Evolutionary conservation across 2,113 vertebrate species (phyloP).

Genomic region (Lathamus discolor): DNA sequence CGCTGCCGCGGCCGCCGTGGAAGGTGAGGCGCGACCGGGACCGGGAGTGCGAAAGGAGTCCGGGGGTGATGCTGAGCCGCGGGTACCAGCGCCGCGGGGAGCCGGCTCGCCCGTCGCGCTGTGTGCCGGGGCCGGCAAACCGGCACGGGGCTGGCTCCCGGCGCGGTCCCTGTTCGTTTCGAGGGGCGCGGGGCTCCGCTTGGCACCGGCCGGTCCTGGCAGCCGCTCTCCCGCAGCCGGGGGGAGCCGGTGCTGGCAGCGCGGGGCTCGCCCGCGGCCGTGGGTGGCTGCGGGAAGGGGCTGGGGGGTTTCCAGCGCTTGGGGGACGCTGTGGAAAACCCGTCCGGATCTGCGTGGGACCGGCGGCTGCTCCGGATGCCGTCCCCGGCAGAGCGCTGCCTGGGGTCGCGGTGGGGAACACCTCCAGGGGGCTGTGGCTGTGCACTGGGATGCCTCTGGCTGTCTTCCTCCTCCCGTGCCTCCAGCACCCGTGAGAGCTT

Average conservation of each 20-base stretch:
- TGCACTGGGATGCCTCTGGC: not conserved
- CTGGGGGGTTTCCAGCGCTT: not conserved
- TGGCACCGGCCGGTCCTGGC: not conserved
- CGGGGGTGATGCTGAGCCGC: not conserved
- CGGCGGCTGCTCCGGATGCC: not conserved
- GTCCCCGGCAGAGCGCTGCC: not conserved
- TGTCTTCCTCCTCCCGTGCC: not conserved
- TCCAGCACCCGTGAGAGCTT: not conserved
- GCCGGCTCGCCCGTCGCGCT: not conserved
- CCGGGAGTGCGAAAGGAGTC: not conserved
- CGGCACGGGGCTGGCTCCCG: not conserved
- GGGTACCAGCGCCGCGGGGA: not conserved
- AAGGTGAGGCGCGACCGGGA: conserved; percentile 65
- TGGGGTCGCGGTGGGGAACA: not conserved
- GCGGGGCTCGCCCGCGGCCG: not conserved
- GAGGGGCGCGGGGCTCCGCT: not conserved
- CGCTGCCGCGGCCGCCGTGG: conserved; percentile 77
- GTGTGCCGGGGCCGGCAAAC: no score
- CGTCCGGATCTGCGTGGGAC: not conserved
- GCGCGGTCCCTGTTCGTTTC: not conserved
- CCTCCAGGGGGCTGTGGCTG: not conserved
- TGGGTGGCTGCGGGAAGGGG: not conserved
- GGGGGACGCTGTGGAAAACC: not conserved
- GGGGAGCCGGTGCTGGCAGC: not conserved
- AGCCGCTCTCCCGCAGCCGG: not conserved